Evolutionary conservation across 1,140 invertebrate genomes (phyloP), one percentile per base, ranked within the genome.

Genomic region (Calephelis virginiensis): DNA sequence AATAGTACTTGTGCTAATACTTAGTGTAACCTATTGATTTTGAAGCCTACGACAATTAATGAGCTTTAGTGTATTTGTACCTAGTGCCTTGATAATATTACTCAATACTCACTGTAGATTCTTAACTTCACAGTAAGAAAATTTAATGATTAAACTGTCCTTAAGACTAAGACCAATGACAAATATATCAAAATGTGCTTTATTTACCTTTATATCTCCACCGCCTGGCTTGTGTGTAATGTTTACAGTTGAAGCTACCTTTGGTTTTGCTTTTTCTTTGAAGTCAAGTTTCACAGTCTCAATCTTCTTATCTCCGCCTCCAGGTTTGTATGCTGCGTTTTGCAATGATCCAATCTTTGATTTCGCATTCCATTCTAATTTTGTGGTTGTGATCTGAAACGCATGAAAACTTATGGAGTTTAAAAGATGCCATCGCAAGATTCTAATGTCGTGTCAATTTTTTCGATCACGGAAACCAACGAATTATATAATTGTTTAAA

Each of bases 171-270:
- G 28, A 53, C 14, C 49, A 56, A 56, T 56, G 5, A 28, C 17
- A 6, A 17, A n/a, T 28, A 5, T n/a, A 45, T 56, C 10, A 17
- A 38, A n/a, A 43, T 17, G 10, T 17, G 17, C 14, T 50, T 64
- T 8, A 43, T 14, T 92, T 94, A 99, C 97, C 95, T 98, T 97
- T 43, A 98, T 93, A 69, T 94, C 93, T 56, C 98, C 98, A 68
- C 98, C 98, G 66, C 97, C 97, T 40, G 97, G 95, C 63, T 93
- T 92, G 84, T 98, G 96, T 74, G 96, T 95, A 11, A 97, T 94
- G 89, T 99, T 99, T 48, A 97, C 97, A 77, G 98, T 96, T 17
- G 97, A 99, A 53, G 97, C 97, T 67, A 98, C 95, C 93, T 97
- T 97, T n/a, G 96, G 93, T 84, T 97, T 97, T 9, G 97, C 97